Conservation (phyloP, 92 coral and sea anemone species). For the Actinostola sp. region DNA sequence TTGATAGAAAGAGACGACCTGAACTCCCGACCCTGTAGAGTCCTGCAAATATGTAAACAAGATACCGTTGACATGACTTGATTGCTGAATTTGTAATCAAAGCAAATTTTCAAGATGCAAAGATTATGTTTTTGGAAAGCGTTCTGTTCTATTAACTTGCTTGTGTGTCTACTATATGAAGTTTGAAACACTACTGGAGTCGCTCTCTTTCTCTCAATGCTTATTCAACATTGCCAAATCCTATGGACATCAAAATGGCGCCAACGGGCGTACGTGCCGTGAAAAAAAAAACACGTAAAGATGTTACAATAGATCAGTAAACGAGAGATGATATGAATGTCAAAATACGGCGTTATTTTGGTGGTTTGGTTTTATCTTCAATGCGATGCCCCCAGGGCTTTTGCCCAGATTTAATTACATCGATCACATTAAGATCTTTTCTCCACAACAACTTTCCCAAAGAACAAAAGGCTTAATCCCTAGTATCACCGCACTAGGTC, state of each 20-base stretch:
- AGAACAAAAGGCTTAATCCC: no score
- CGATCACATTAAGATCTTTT: background rate
- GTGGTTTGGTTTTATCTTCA: background rate
- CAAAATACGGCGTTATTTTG: background rate
- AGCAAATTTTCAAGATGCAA: background rate
- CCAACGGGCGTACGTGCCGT: no score
- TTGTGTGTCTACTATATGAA: background rate
- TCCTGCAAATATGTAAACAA: constrained; percentile 3
- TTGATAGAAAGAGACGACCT: constrained; percentile 5
- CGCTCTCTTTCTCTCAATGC: no score
- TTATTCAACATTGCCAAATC: no score
- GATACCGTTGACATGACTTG: background rate
- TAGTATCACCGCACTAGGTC: no score
- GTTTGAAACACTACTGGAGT: no score
- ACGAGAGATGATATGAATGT: no score
- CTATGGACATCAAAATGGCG: no score
- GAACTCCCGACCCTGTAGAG: background rate
- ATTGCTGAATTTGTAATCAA: background rate
- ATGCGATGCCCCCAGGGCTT: background rate
- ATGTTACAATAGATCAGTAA: no score
- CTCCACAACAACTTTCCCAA: background rate
- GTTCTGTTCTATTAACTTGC: background rate
- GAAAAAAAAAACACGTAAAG: no score
- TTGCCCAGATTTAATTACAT: no score
- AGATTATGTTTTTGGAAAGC: background rate